Percentiles rank a stretch among this genome's conserved stretches.
phyloP scores from a whole-genome alignment of 1,140 invertebrate genomes.

The Orchestia grillus region DNA sequence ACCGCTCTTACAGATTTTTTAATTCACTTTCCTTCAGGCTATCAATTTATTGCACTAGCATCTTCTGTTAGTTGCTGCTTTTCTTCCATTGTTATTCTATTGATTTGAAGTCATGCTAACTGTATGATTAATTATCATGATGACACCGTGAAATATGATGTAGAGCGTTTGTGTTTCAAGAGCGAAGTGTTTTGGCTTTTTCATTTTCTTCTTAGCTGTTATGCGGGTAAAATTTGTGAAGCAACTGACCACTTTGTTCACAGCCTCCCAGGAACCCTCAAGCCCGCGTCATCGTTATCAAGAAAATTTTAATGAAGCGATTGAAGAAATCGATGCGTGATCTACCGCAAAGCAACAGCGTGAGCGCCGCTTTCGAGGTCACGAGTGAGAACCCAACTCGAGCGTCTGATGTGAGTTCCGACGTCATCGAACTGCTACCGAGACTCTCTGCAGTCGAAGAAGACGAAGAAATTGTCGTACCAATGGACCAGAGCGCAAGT shows the following conservation, averaged over 20 bases:
- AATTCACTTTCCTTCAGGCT: too few species aligned
- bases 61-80: too few species aligned
- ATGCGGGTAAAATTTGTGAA: neutral
- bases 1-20: too few species aligned
- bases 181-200: neutral
- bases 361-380: neutral
- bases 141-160: neutral
- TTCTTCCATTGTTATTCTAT: too few species aligned
- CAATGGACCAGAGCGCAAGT: neutral
- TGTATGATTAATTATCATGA: too few species aligned
- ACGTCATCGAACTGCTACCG: neutral
- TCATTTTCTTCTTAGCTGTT: neutral
- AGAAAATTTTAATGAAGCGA: slow-evolving; percentile 10
- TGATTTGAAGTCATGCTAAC: too few species aligned
- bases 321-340: neutral
- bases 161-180: neutral
- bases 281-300: neutral
- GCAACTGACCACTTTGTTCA: neutral
- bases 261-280: slow-evolving; percentile 24
- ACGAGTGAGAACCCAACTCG: neutral
- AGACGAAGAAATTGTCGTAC: neutral
- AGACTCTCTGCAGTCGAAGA: neutral
- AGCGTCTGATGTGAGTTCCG: neutral
- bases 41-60: too few species aligned
- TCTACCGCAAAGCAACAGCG: neutral